phyloP scores from a whole-genome alignment of 1,140 invertebrate species.

The Euura saliciscinereae region DNA sequence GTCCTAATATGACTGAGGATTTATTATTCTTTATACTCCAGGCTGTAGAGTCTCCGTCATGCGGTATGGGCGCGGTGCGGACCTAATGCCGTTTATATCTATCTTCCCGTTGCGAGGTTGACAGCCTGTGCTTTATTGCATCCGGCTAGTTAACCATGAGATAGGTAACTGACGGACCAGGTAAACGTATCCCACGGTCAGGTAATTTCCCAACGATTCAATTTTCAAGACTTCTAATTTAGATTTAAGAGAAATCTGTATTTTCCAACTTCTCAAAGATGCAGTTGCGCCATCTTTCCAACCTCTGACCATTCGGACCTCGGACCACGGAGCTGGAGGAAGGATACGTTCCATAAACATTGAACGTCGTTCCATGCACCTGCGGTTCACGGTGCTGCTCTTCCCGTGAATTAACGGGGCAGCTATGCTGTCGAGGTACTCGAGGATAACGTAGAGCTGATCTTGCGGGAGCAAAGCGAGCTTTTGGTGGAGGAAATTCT shows the following conservation, averaged over 20 bases:
- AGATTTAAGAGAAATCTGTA: too few relatives aligned
- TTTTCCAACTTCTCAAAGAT: too few relatives aligned
- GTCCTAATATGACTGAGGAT: neutral
- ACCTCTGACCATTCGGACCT: too few relatives aligned
- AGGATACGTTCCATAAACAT: neutral
- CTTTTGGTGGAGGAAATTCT: too few relatives aligned
- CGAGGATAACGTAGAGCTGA: neutral
- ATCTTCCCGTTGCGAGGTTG: neutral
- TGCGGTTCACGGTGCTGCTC: neutral
- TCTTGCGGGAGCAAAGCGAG: too few relatives aligned
- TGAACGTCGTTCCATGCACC: neutral
- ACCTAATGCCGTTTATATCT: slow-evolving; percentile 7
- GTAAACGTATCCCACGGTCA: neutral
- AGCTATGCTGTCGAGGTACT: neutral
- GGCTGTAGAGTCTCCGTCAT: neutral
- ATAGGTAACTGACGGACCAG: neutral
- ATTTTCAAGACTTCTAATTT: too few relatives aligned
- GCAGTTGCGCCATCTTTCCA: too few relatives aligned
- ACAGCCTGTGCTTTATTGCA: neutral
- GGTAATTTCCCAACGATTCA: neutral
- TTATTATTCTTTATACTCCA: neutral
- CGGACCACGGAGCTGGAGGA: neutral
- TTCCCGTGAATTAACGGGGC: slow-evolving; percentile 1
- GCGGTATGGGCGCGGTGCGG: neutral
- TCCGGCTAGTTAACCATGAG: neutral